phyloP scores from a whole-genome alignment of 2,797 vertebrate species.

The Steatocranus sp. region DNA sequence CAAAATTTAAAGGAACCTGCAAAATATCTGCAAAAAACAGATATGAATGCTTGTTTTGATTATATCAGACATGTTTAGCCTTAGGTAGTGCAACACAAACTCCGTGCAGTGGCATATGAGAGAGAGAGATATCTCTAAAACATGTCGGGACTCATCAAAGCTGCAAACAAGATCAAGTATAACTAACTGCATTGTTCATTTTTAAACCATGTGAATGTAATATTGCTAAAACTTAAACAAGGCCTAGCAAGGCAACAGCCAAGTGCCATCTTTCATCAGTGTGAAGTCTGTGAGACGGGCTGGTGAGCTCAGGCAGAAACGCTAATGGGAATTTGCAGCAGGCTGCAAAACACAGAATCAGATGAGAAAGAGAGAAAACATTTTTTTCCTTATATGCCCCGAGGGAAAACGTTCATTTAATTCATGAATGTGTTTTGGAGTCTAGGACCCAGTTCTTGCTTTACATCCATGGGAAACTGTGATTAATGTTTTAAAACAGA shows the following conservation, averaged over 20 bases:
- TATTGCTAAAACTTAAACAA: background rate
- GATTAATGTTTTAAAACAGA: background rate
- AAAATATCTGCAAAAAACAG: background rate
- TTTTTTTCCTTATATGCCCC: background rate
- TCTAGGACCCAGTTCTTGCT: background rate
- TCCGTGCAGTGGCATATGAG: accelerated
- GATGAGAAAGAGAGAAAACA: background rate
- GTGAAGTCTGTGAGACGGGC: background rate
- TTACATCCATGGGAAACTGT: background rate
- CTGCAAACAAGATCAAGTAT: background rate
- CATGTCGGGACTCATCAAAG: background rate
- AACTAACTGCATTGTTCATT: background rate
- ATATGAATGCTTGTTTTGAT: background rate
- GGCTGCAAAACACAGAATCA: background rate
- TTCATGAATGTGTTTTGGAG: background rate
- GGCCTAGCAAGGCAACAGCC: background rate
- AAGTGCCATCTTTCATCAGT: background rate
- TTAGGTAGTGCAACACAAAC: background rate
- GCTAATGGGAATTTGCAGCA: background rate
- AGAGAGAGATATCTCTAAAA: background rate
- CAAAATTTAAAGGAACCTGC: background rate
- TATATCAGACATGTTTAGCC: background rate
- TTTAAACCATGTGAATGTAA: background rate
- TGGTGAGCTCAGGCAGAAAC: background rate
- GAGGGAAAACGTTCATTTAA: background rate